A percentile compares a stretch with the other conserved stretches of the same genome.
Evolutionary conservation across 2,888 invertebrate genomes (phyloP).

Genomic region (Meiosimyza platycephala): DNA sequence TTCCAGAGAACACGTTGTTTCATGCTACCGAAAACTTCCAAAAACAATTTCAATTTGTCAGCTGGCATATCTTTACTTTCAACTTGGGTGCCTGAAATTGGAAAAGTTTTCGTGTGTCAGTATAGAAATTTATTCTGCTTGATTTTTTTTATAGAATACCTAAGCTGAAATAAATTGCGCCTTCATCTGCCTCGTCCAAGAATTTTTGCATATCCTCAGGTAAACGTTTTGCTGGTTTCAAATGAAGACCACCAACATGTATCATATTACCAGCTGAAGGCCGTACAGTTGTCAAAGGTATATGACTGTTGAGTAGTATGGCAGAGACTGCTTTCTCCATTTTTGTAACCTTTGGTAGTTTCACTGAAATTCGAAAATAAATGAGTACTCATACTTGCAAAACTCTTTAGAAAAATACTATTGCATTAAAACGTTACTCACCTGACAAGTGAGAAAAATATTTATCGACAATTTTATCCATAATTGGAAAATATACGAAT

Average conservation of each 20-base stretch:
- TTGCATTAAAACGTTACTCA: slow-evolving; percentile 40
- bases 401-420: too few relatives aligned
- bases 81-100: slow-evolving; percentile 65
- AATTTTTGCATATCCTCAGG: slow-evolving; percentile 64
- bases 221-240: slow-evolving; percentile 64
- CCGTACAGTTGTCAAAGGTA: slow-evolving; percentile 66
- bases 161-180: slow-evolving; percentile 69
- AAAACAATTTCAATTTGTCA: slow-evolving; percentile 62
- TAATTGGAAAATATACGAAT: slow-evolving; percentile 61
- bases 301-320: slow-evolving; percentile 69
- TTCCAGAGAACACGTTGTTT: slow-evolving; percentile 69
- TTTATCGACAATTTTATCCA: slow-evolving; percentile 59
- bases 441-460: slow-evolving; percentile 59
- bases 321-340: slow-evolving; percentile 68
- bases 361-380: slow-evolving; percentile 46
- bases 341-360: slow-evolving; percentile 64
- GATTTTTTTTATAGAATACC: slow-evolving; percentile 47
- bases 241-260: slow-evolving; percentile 71
- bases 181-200: slow-evolving; percentile 65
- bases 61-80: slow-evolving; percentile 66
- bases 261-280: slow-evolving; percentile 68
- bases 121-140: background rate
- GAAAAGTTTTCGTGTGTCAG: background rate
- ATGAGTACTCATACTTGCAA: background rate
- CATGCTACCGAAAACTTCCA: slow-evolving; percentile 65